Evolutionary conservation across 1,140 invertebrate species (phyloP).

Genomic region (Caenorhabditis remanei): DNA sequence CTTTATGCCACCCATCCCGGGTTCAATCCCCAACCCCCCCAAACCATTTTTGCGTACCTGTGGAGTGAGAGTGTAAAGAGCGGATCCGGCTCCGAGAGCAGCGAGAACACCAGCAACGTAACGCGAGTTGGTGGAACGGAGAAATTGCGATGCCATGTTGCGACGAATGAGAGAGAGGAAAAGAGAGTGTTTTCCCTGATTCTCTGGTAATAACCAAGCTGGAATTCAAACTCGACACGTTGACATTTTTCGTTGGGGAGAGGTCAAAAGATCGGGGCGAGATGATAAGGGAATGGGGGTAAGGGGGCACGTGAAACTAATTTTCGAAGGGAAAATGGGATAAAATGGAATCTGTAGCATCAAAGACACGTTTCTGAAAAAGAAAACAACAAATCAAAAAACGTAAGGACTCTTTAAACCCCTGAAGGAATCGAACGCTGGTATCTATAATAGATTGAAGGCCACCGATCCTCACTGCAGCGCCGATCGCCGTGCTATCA

Average conservation of each 20-base stretch:
- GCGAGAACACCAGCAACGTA: slow-evolving; percentile 43
- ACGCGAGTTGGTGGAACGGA: slow-evolving; percentile 47
- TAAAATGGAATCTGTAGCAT: too few relatives aligned
- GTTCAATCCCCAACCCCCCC: too few relatives aligned
- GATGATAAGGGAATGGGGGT: neutral
- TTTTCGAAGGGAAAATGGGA: neutral
- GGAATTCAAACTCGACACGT: neutral
- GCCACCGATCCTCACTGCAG: too few relatives aligned
- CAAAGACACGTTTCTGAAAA: neutral
- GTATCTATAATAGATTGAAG: too few relatives aligned
- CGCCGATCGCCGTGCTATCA: too few relatives aligned
- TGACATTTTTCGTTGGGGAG: neutral
- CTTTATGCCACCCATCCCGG: too few relatives aligned
- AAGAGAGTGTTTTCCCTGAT: neutral
- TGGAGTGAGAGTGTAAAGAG: slow-evolving; percentile 34
- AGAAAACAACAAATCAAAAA: too few relatives aligned
- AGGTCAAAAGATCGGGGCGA: neutral
- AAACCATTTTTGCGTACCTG: neutral
- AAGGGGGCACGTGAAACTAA: neutral
- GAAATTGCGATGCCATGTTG: slow-evolving; percentile 49
- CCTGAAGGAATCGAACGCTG: too few relatives aligned
- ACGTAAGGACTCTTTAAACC: too few relatives aligned
- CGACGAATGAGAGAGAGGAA: slow-evolving; percentile 1
- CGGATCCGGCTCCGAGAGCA: slow-evolving; percentile 42
- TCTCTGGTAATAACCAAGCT: slow-evolving; percentile 25